Evolutionary conservation across 2,888 invertebrate genomes (phyloP).

Genomic region (Catocala sponsa): DNA sequence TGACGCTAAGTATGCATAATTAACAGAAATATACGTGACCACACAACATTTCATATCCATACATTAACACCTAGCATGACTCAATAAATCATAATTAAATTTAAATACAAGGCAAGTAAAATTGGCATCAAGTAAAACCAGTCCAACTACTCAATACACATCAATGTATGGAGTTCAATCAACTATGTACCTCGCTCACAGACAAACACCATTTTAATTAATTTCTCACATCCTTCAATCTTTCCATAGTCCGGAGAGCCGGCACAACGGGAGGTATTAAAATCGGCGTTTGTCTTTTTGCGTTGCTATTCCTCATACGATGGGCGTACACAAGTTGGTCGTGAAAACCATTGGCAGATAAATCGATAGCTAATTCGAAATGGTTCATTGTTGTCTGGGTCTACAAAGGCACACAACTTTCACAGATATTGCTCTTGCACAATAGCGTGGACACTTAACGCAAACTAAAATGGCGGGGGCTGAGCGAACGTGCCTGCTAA

Average conservation of each 20-base stretch:
- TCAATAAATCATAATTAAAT: too few relatives aligned
- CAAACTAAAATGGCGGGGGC: constrained; percentile 51
- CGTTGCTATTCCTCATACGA: constrained; percentile 20
- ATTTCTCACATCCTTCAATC: constrained; percentile 2
- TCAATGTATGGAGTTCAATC: too few relatives aligned
- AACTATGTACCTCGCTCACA: background rate
- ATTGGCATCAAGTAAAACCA: too few relatives aligned
- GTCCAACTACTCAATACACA: too few relatives aligned
- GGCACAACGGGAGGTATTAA: constrained; percentile 24
- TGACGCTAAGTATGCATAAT: too few relatives aligned
- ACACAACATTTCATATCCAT: too few relatives aligned
- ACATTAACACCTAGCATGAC: too few relatives aligned
- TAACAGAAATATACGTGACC: too few relatives aligned
- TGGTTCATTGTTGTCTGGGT: constrained; percentile 83
- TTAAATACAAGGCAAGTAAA: too few relatives aligned
- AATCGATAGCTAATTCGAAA: constrained; percentile 85
- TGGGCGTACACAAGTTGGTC: constrained; percentile 47
- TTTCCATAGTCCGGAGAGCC: background rate
- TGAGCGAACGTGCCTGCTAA: constrained; percentile 31
- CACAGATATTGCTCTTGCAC: constrained; percentile 75
- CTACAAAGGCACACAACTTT: constrained; percentile 83
- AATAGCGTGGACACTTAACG: constrained; percentile 64
- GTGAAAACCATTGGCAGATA: constrained; percentile 81
- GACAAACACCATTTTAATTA: constrained; percentile 1
- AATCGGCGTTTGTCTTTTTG: constrained; percentile 52